A percentile compares a stretch with the other conserved stretches of the same genome.
These are phyloP conservation scores for Philopotamus ludificatus DNA, from an alignment of 1,140 invertebrate species.

Conservation along the genomic window DNA sequence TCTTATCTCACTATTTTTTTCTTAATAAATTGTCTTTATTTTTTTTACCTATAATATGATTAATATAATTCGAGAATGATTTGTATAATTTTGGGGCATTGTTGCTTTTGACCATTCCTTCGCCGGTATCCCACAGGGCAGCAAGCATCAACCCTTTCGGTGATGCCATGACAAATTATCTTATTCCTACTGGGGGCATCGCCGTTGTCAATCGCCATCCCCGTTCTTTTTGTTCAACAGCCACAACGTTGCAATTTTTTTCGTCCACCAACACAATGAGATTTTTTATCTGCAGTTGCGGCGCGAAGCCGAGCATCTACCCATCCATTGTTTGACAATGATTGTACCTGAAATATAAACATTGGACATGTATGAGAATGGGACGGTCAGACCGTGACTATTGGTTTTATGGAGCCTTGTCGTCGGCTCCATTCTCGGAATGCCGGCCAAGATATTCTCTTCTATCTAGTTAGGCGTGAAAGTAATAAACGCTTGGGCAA, in stretches of 20 bases:
- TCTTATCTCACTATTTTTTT: conserved; percentile 19
- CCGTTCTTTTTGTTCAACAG: conserved; percentile 22
- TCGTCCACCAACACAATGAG: conserved; percentile 5
- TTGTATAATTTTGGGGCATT: neutral
- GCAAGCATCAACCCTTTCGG: conserved; percentile 31
- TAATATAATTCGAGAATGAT: neutral
- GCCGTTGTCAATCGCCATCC: conserved; percentile 23
- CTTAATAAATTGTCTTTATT: neutral
- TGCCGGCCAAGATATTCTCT: neutral
- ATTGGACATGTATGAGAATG: conserved; percentile 35
- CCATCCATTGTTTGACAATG: conserved; percentile 39
- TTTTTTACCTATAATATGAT: neutral
- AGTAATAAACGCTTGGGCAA: conserved; percentile 37
- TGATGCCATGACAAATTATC: conserved; percentile 35
- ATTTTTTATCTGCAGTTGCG: conserved; percentile 26
- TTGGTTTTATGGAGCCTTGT: conserved; percentile 28
- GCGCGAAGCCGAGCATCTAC: conserved; percentile 9
- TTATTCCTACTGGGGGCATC: conserved; percentile 30
- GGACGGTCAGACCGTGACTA: conserved; percentile 33
- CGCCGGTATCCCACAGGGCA: neutral
- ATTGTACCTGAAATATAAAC: conserved; percentile 39
- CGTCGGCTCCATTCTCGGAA: conserved; percentile 18
- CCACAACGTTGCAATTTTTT: conserved; percentile 13
- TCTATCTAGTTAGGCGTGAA: conserved; percentile 33
- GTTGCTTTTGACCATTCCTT: neutral